Conservation (phyloP, 2,888 invertebrate genomes). For the Coelinius sp. region DNA sequence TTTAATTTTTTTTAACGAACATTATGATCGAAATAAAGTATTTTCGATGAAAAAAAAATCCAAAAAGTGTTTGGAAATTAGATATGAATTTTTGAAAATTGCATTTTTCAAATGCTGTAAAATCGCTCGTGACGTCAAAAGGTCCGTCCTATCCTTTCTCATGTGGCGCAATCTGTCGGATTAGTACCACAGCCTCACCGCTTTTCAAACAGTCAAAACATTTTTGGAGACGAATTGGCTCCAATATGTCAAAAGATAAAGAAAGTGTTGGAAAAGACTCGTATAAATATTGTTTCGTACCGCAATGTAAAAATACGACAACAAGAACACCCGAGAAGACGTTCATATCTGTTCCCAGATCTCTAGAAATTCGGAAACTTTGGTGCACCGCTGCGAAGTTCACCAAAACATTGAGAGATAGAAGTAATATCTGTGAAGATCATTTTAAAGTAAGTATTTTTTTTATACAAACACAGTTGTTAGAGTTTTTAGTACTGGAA, state of each 20-base stretch:
- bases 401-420: background rate
- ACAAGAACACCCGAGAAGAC: background rate
- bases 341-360: background rate
- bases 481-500: too few relatives aligned
- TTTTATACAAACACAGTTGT: too few relatives aligned
- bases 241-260: background rate
- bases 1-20: background rate
- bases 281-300: constrained; percentile 1
- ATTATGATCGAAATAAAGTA: background rate
- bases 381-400: background rate
- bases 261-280: background rate
- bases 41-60: background rate
- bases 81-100: background rate
- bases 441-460: background rate
- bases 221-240: background rate
- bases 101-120: background rate
- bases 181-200: background rate
- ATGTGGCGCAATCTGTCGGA: background rate
- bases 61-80: background rate
- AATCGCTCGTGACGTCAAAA: background rate
- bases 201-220: background rate
- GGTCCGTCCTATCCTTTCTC: background rate
- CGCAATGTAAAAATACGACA: background rate
- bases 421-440: background rate
- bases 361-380: background rate